Percentiles rank a stretch among this genome's conserved stretches.
Conservation (phyloP, 1,140 invertebrate genomes). For the Uloborus diversus region DNA sequence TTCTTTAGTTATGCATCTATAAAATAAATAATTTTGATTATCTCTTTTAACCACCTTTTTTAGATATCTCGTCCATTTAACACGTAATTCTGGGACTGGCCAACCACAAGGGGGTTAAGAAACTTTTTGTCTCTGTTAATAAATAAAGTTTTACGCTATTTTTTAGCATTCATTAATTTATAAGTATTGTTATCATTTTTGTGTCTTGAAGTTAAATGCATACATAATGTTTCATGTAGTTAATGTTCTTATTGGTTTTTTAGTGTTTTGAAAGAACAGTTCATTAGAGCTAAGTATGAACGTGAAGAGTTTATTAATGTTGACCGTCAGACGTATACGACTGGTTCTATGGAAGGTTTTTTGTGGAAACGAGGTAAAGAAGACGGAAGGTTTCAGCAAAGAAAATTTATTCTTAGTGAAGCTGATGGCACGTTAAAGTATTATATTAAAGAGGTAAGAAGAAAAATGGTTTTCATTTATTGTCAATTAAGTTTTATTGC, state of each 20-base stretch:
- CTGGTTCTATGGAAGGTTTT: constrained; percentile 82
- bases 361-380: constrained; percentile 90
- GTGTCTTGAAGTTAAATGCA: not conserved
- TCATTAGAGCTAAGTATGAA: constrained; percentile 90
- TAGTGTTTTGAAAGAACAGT: constrained; percentile 88
- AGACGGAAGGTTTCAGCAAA: constrained; percentile 80
- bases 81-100: too few species aligned
- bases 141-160: too few species aligned
- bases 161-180: too few species aligned
- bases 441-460: constrained; percentile 79
- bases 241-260: not conserved
- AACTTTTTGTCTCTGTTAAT: too few species aligned
- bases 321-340: constrained; percentile 76
- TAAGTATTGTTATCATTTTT: too few species aligned
- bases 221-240: not conserved
- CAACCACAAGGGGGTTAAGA: too few species aligned
- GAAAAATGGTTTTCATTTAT: not conserved
- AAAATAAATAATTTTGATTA: too few species aligned
- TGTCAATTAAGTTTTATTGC: too few species aligned
- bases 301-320: constrained; percentile 85
- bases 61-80: too few species aligned
- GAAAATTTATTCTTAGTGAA: constrained; percentile 85
- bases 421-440: constrained; percentile 83
- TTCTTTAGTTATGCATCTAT: too few species aligned
- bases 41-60: too few species aligned